Percentiles rank a stretch among this genome's conserved stretches.
Evolutionary conservation across 1,140 invertebrate genomes (phyloP).

Genomic region (Ephestia elutella): DNA sequence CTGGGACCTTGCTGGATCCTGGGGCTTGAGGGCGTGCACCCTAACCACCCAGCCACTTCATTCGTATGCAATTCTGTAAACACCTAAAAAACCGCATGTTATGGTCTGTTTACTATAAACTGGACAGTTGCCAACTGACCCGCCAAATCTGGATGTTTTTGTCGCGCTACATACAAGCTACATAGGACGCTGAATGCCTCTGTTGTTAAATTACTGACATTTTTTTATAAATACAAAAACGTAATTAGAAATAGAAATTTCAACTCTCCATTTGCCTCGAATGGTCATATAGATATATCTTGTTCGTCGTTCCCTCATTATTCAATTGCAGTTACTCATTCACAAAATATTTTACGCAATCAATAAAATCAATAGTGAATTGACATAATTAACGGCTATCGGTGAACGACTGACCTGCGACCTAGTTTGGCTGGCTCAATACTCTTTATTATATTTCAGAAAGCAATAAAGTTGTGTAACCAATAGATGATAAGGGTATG

Average conservation of each 20-base stretch:
- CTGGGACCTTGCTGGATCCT: too few relatives aligned
- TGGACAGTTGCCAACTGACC: background rate
- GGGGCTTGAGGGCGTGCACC: too few relatives aligned
- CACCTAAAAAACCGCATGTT: background rate
- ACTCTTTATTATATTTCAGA: background rate
- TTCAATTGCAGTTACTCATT: background rate
- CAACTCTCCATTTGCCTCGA: too few relatives aligned
- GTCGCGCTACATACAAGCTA: background rate
- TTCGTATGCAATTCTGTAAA: background rate
- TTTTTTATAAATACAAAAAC: too few relatives aligned
- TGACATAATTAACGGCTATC: slow-evolving; percentile 14
- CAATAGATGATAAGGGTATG: background rate
- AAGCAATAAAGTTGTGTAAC: background rate
- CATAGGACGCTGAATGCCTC: background rate
- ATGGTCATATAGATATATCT: too few relatives aligned
- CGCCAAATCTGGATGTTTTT: background rate
- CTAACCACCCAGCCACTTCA: too few relatives aligned
- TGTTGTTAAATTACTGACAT: too few relatives aligned
- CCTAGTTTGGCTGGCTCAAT: slow-evolving; percentile 16
- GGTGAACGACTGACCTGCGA: slow-evolving; percentile 19
- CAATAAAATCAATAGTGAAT: background rate
- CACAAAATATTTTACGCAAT: background rate
- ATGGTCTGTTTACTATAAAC: background rate
- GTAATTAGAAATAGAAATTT: too few relatives aligned
- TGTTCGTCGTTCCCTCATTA: background rate